Percentiles rank a stretch among this genome's conserved stretches.
phyloP scores from a whole-genome alignment of 92 coral and sea anemone genomes.

The Phenganax subtilis region DNA sequence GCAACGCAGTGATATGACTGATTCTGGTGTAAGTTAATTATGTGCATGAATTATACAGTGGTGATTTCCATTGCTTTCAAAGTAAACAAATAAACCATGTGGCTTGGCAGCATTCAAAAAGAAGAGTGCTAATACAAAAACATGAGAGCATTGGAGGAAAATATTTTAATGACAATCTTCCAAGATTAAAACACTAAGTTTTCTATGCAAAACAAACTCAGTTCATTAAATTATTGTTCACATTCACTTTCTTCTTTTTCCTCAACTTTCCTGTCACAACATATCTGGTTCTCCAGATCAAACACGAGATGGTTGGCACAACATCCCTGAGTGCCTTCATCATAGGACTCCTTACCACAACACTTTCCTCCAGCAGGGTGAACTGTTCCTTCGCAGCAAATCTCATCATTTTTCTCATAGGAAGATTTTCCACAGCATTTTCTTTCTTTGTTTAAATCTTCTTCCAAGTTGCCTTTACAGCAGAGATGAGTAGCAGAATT shows the following conservation, averaged over 20 bases:
- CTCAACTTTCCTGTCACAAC: slow-evolving; percentile 2
- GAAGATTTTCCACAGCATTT: not conserved
- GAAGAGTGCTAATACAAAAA: no score
- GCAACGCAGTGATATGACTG: no score
- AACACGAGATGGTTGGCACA: not conserved
- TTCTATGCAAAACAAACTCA: no score
- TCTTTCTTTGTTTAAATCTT: not conserved
- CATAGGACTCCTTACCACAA: slow-evolving; percentile 4
- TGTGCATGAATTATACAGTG: no score
- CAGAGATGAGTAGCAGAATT: not conserved
- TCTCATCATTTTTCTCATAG: not conserved
- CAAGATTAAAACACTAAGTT: no score
- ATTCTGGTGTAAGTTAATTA: no score
- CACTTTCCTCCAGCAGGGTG: not conserved
- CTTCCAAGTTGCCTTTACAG: slow-evolving; percentile 6
- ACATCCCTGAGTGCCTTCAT: not conserved
- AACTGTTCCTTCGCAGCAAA: slow-evolving; percentile 4
- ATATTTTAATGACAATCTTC: no score
- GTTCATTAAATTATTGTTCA: not conserved
- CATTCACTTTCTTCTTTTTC: not conserved
- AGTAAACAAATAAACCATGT: no score
- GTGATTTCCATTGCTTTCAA: no score
- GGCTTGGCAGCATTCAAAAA: no score
- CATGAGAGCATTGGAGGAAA: no score
- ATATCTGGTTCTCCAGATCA: not conserved